Conservation (phyloP, 2,888 invertebrate species). For the Tinea pellionella region DNA sequence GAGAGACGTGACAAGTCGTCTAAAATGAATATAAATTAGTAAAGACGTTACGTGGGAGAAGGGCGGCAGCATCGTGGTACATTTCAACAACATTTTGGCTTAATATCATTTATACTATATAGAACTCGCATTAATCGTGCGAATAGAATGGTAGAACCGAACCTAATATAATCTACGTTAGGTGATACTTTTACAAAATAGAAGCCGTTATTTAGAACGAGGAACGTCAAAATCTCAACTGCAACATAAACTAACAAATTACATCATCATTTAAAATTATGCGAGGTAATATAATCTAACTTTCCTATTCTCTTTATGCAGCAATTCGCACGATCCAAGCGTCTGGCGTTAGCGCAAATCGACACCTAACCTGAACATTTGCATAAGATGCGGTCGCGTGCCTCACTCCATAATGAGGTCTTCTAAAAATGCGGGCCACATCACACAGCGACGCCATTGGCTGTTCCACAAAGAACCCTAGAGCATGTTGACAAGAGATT, state of each 20-base stretch:
- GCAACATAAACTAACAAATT: too few relatives aligned
- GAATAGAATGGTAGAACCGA: not conserved
- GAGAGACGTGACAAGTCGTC: constrained; percentile 5
- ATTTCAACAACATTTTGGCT: not conserved
- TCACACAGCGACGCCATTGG: constrained; percentile 10
- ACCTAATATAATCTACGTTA: too few relatives aligned
- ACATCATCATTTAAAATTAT: too few relatives aligned
- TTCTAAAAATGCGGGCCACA: constrained; percentile 12
- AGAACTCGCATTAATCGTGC: not conserved
- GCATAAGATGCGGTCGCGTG: constrained; percentile 12
- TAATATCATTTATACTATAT: not conserved
- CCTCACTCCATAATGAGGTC: constrained; percentile 9
- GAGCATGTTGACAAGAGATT: constrained; percentile 10
- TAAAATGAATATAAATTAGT: constrained; percentile 13
- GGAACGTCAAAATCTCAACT: too few relatives aligned
- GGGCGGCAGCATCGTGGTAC: not conserved
- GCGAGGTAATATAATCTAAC: too few relatives aligned
- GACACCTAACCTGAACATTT: not conserved
- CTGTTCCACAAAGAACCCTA: constrained; percentile 3
- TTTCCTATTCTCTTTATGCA: too few relatives aligned
- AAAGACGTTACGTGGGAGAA: not conserved
- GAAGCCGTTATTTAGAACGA: too few relatives aligned
- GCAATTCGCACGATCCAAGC: not conserved
- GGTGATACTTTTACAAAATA: too few relatives aligned
- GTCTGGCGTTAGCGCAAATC: not conserved